Conservation (phyloP, 2,888 invertebrate genomes). For the Lumbricus terrestris region DNA sequence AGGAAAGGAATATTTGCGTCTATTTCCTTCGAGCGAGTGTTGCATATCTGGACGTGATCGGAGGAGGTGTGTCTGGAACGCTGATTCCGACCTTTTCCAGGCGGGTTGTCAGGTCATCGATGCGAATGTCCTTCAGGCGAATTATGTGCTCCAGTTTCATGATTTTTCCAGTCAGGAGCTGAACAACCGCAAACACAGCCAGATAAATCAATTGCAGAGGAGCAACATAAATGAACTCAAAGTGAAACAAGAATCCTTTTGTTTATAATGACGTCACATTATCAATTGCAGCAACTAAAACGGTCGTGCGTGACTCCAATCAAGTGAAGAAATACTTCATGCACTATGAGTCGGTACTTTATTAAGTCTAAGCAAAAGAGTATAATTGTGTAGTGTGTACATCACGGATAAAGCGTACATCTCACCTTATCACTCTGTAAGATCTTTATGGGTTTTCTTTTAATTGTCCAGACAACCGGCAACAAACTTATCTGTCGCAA, state of each 20-base stretch:
- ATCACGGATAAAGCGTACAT: too few relatives aligned
- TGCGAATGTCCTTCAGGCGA: slow-evolving; percentile 56
- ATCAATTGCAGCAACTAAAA: neutral
- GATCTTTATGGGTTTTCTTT: too few relatives aligned
- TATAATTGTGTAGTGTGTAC: too few relatives aligned
- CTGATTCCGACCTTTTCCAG: slow-evolving; percentile 34
- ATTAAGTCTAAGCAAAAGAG: too few relatives aligned
- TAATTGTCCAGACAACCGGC: too few relatives aligned
- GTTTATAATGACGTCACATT: neutral
- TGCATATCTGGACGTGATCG: neutral
- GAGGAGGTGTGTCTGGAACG: neutral
- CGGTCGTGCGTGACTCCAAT: too few relatives aligned
- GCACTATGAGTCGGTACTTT: too few relatives aligned
- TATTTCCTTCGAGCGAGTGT: neutral
- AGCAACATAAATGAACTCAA: neutral
- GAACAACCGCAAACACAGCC: slow-evolving; percentile 37
- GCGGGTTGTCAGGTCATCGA: slow-evolving; percentile 52
- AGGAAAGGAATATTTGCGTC: neutral
- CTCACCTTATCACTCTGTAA: too few relatives aligned
- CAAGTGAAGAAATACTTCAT: too few relatives aligned
- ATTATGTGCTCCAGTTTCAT: slow-evolving; percentile 55
- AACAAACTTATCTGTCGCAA: too few relatives aligned
- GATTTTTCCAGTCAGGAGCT: slow-evolving; percentile 57
- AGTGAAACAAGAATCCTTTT: neutral
- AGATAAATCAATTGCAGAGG: neutral